A percentile compares a stretch with the other conserved stretches of the same genome.
Conservation (phyloP, 2,113 vertebrate species). For the Dromaius novaehollandiae region DNA sequence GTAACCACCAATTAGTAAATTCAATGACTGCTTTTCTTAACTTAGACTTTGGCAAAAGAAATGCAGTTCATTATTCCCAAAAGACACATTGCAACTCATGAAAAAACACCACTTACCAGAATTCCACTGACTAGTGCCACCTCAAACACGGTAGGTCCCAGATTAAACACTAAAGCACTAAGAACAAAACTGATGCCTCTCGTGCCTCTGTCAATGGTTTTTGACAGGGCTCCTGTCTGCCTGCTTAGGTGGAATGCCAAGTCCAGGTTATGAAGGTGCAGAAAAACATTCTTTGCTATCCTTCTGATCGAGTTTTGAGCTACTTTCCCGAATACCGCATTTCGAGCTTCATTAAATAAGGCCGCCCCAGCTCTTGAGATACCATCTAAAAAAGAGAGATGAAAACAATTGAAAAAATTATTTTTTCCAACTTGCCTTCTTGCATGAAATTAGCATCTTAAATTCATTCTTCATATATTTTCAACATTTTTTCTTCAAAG, state of each 20-base stretch:
- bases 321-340: conserved; percentile 96
- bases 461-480: neutral
- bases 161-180: conserved; percentile 94
- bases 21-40: neutral
- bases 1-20: neutral
- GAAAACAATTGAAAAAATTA: neutral
- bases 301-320: conserved; percentile 96
- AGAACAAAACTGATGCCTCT: conserved; percentile 97
- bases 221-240: conserved; percentile 95
- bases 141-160: conserved; percentile 96
- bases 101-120: conserved; percentile 82
- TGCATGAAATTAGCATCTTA: conserved; percentile 25
- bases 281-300: conserved; percentile 96
- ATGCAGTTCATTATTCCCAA: neutral
- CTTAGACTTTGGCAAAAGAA: neutral
- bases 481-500: neutral
- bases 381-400: conserved; percentile 82
- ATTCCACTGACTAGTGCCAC: conserved; percentile 92
- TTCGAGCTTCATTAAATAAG: conserved; percentile 95
- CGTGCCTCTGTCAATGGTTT: conserved; percentile 97
- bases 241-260: conserved; percentile 94
- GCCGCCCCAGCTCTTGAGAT: conserved; percentile 88
- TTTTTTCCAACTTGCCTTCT: neutral
- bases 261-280: conserved; percentile 96
- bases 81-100: neutral